Evolutionary conservation across 2,888 invertebrate genomes (phyloP).

Genomic region (Blomia tropicalis): DNA sequence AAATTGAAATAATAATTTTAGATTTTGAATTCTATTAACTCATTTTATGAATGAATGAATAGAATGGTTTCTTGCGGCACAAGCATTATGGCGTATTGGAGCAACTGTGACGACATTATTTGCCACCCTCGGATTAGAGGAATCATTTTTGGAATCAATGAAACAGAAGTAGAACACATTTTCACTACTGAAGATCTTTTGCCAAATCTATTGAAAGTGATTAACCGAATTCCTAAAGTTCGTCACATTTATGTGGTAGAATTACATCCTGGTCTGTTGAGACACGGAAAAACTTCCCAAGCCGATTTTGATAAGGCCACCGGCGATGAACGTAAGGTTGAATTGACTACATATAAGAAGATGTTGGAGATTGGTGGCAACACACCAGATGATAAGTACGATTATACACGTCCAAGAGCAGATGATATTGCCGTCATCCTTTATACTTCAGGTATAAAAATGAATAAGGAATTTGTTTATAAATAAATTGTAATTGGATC

Average conservation of each 20-base stretch:
- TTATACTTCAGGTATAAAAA: constrained; percentile 91
- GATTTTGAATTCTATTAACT: background rate
- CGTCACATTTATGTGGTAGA: constrained; percentile 42
- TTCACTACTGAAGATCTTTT: constrained; percentile 81
- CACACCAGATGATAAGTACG: background rate
- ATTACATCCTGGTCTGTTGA: constrained; percentile 18
- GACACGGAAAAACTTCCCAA: background rate
- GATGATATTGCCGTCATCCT: constrained; percentile 85
- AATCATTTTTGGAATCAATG: constrained; percentile 52
- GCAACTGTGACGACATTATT: constrained; percentile 77
- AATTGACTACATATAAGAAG: constrained; percentile 33
- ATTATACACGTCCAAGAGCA: constrained; percentile 43
- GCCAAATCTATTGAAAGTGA: constrained; percentile 56
- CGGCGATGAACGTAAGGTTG: constrained; percentile 23
- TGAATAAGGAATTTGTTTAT: background rate
- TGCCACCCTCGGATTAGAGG: constrained; percentile 92
- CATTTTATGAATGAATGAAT: constrained; percentile 37
- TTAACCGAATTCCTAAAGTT: constrained; percentile 55
- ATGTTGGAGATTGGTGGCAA: constrained; percentile 63
- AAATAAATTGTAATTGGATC: background rate
- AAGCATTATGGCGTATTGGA: constrained; percentile 75
- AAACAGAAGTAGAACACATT: constrained; percentile 81
- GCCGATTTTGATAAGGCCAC: constrained; percentile 5
- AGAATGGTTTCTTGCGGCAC: constrained; percentile 93
- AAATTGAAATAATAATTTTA: background rate